Base-by-base conservation (phyloP, 2,888 invertebrate genomes). In the Meiosimyza platycephala region DNA sequence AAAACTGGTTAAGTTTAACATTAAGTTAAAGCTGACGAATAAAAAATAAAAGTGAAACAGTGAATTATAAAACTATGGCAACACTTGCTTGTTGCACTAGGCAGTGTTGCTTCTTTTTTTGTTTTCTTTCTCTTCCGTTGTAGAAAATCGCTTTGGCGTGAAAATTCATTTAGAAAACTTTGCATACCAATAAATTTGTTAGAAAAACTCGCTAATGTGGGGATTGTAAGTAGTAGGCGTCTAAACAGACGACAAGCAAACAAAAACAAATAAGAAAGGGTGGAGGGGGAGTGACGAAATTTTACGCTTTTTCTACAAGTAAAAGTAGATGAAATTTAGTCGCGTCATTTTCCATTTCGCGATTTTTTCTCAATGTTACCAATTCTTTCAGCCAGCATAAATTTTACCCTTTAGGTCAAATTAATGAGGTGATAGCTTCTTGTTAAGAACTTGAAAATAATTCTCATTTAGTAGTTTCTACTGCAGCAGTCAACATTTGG, bases 361-460 rank as follows among this genome's bases (percentile, higher is more conserved):
- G 6, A 18, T 40, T 13, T 33, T 47, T 47, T n/a, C 9, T 63
- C 40, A n/a, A 33, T 33, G n/a, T 7, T 16, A 40, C 5, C 3
- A 16, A 0, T 22, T 18, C 55, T 51, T 16, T 65, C 11, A 13
- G 18, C 13, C 47, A 22, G 54, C 63, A 55, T 50, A 51, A 54
- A 68, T 64, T 55, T 54, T 68, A 72, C 76, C 78, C 76, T 77
- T 76, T 76, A 75, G 76, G 76, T 74, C 76, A 79, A 80, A 79
- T 80, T 79, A 80, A 80, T 80, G 80, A 80, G 80, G 80, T 80
- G 80, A 80, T 80, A 80, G 78, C 78, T 79, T 79, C 80, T 79
- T 78, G 74, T 80, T 78, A 77, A 75, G 79, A 76, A 68, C 69
- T 70, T 70, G 69, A 33, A 70, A 70, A 70, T 70, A 70, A 62